These are phyloP conservation scores for Caretta caretta DNA, from an alignment of 2,113 vertebrate genomes.

Conservation along the genomic window DNA sequence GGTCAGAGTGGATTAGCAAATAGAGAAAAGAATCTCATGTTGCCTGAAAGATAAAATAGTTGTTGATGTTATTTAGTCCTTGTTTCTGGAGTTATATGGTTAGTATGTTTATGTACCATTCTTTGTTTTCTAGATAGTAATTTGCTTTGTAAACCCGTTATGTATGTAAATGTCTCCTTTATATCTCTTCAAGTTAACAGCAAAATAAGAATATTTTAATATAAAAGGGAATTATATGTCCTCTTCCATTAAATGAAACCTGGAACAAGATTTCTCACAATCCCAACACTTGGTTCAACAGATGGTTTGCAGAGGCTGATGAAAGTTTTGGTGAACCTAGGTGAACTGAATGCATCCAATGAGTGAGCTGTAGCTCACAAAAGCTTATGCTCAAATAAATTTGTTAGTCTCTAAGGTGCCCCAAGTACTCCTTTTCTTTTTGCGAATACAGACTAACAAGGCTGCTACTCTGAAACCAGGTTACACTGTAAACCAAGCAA, in stretches of 20 bases:
- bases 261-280: neutral
- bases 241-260: neutral
- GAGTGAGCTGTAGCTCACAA: too few relatives aligned
- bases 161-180: neutral
- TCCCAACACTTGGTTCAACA: neutral
- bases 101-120: neutral
- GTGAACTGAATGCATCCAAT: too few relatives aligned
- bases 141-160: neutral
- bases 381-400: too few relatives aligned
- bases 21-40: constrained; percentile 23
- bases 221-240: neutral
- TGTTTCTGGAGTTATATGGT: constrained; percentile 2
- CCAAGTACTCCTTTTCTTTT: too few relatives aligned
- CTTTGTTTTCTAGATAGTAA: neutral
- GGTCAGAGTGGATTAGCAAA: constrained; percentile 36
- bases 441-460: too few relatives aligned
- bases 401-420: too few relatives aligned
- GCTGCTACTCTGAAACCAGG: too few relatives aligned
- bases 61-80: neutral
- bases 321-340: neutral
- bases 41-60: constrained; percentile 43
- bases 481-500: neutral
- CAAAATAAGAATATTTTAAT: neutral
- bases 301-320: neutral
- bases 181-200: neutral